phyloP scores from a whole-genome alignment of 2,888 invertebrate species.

The Nomada fabriciana region DNA sequence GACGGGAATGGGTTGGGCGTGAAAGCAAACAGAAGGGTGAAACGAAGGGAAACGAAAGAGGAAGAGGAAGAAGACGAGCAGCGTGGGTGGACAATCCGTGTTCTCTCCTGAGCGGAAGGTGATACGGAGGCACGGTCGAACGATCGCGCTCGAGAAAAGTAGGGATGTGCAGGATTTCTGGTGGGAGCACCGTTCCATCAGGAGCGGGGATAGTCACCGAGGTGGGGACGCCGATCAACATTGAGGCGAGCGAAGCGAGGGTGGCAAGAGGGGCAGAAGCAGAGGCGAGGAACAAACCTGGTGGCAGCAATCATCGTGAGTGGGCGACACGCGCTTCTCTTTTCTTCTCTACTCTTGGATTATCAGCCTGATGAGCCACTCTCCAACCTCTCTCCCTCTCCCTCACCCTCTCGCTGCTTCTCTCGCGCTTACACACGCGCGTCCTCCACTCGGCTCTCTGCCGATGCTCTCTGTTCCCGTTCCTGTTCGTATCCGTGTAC shows the following conservation, averaged over 20 bases:
- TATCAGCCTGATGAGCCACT: constrained; percentile 81
- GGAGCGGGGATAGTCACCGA: constrained; percentile 42
- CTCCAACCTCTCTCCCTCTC: constrained; percentile 37
- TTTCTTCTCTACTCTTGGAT: constrained; percentile 63
- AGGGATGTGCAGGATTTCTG: constrained; percentile 54
- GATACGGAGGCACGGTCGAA: constrained; percentile 72
- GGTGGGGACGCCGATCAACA: constrained; percentile 59
- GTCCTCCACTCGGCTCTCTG: constrained; percentile 12
- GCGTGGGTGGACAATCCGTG: constrained; percentile 69
- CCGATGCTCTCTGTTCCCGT: constrained; percentile 3
- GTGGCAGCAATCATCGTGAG: constrained; percentile 83
- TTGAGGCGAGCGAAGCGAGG: constrained; percentile 37
- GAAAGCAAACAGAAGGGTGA: constrained; percentile 56
- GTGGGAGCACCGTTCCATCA: constrained; percentile 45
- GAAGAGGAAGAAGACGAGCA: constrained; percentile 47
- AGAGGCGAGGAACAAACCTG: constrained; percentile 72
- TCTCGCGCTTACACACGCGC: constrained; percentile 12
- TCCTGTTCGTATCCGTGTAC: constrained; percentile 31
- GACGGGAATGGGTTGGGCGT: constrained; percentile 55
- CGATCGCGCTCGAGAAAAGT: constrained; percentile 40
- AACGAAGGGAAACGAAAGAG: constrained; percentile 44
- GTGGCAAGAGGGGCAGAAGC: constrained; percentile 33
- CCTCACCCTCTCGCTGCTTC: neutral
- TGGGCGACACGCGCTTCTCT: constrained; percentile 81
- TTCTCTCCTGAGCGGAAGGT: constrained; percentile 65